These are phyloP conservation scores for Scaptomyza polygonia DNA, from an alignment of 2,888 invertebrate species.

Conservation along the genomic window DNA sequence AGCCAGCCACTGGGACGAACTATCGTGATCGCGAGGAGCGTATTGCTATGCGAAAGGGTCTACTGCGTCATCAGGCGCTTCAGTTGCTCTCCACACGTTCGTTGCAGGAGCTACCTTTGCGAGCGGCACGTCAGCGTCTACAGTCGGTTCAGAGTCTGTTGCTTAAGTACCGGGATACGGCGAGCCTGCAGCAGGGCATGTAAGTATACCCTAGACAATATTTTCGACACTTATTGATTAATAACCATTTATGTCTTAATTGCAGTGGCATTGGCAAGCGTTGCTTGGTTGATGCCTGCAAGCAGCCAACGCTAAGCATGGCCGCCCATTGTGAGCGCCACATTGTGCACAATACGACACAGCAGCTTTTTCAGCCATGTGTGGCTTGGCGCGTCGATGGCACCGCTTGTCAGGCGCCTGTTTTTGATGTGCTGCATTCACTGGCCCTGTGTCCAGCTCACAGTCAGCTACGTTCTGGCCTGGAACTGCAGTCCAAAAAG, in stretches of 20 bases:
- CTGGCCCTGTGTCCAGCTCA: slow-evolving; percentile 94
- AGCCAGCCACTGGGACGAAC: slow-evolving; percentile 34
- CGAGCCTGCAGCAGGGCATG: slow-evolving; percentile 72
- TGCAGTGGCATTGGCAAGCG: slow-evolving; percentile 73
- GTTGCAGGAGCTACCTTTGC: slow-evolving; percentile 76
- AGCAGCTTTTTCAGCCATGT: slow-evolving; percentile 92
- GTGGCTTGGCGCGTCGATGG: slow-evolving; percentile 92
- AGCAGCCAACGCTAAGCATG: slow-evolving; percentile 81
- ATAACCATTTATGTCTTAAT: background rate
- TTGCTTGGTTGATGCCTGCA: slow-evolving; percentile 78
- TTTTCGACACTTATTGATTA: background rate
- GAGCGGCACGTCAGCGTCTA: slow-evolving; percentile 77
- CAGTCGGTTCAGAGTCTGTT: slow-evolving; percentile 82
- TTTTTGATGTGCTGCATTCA: slow-evolving; percentile 91
- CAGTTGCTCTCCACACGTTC: slow-evolving; percentile 81
- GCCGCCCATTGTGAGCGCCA: slow-evolving; percentile 93
- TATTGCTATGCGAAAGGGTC: slow-evolving; percentile 80
- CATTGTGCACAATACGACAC: slow-evolving; percentile 93
- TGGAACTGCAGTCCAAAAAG: slow-evolving; percentile 70
- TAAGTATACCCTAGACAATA: slow-evolving; percentile 38
- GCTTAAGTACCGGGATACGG: slow-evolving; percentile 78
- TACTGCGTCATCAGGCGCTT: slow-evolving; percentile 82
- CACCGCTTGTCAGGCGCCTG: slow-evolving; percentile 91
- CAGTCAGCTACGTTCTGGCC: slow-evolving; percentile 90
- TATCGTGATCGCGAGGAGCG: slow-evolving; percentile 81